phyloP scores from a whole-genome alignment of 2,113 vertebrate genomes.

The Platysteira castanea region DNA sequence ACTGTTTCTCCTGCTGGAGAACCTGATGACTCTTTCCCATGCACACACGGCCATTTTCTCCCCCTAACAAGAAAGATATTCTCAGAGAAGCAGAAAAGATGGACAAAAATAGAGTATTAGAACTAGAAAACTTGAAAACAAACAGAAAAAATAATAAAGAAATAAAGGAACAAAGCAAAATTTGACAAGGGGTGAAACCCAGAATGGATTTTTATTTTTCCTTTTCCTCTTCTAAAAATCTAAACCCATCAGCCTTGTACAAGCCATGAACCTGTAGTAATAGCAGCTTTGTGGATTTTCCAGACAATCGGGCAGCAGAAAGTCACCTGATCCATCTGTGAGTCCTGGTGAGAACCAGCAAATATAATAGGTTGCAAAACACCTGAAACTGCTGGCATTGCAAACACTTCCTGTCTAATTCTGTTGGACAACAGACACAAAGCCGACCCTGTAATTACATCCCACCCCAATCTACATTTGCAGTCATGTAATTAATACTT shows the following conservation, averaged over 20 bases:
- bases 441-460: constrained; percentile 83
- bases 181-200: not conserved
- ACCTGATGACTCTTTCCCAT: not conserved
- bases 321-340: constrained; percentile 72
- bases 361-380: constrained; percentile 75
- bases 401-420: constrained; percentile 77
- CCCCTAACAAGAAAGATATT: not conserved
- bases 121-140: not conserved
- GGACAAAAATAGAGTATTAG: not conserved
- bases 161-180: not conserved
- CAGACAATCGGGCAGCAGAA: constrained; percentile 76
- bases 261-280: constrained; percentile 53
- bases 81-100: not conserved
- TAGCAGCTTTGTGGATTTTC: constrained; percentile 68
- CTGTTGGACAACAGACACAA: constrained; percentile 80
- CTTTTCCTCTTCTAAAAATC: not conserved
- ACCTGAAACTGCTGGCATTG: constrained; percentile 75
- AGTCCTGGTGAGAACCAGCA: constrained; percentile 69
- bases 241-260: constrained; percentile 10
- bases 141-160: not conserved
- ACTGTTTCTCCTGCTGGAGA: not conserved
- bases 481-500: constrained; percentile 84
- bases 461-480: constrained; percentile 75
- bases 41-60: not conserved
- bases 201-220: not conserved